Percentiles rank a stretch among this genome's conserved stretches.
These are phyloP conservation scores for Cheilosia scutellata DNA, from an alignment of 2,888 invertebrate species.

Conservation along the genomic window DNA sequence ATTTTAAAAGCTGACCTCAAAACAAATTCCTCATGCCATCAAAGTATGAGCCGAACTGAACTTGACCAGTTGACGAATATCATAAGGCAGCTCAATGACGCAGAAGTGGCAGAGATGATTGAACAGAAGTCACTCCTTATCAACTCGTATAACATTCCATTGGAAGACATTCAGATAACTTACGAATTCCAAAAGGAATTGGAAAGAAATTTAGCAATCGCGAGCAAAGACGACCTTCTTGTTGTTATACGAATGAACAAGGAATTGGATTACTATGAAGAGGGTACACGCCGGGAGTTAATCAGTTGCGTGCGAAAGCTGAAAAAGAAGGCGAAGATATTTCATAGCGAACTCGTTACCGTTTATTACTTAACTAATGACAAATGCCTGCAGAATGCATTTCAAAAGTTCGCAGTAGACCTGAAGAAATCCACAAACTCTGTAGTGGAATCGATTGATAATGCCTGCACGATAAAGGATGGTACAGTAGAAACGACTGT, in stretches of 20 bases:
- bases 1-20: constrained; percentile 13
- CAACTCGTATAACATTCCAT: background rate
- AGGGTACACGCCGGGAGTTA: constrained; percentile 96
- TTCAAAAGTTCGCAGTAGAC: constrained; percentile 20
- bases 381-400: constrained; percentile 22
- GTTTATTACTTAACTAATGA: constrained; percentile 86
- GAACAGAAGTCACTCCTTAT: background rate
- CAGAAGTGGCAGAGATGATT: constrained; percentile 3
- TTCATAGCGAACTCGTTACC: constrained; percentile 93
- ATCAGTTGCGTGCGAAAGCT: constrained; percentile 97
- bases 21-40: background rate
- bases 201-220: constrained; percentile 5
- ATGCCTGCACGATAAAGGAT: background rate
- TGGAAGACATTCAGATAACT: constrained; percentile 18
- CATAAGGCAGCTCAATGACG: constrained; percentile 11
- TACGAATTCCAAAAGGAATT: constrained; percentile 1
- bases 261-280: constrained; percentile 87
- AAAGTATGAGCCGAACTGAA: background rate
- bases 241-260: constrained; percentile 94
- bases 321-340: constrained; percentile 94
- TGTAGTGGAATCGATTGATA: constrained; percentile 5
- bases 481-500: background rate
- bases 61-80: background rate
- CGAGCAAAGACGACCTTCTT: constrained; percentile 83
- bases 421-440: constrained; percentile 16